Base-by-base conservation (phyloP, 1,140 invertebrate species). In the Stenopsyche tienmushanensis region DNA sequence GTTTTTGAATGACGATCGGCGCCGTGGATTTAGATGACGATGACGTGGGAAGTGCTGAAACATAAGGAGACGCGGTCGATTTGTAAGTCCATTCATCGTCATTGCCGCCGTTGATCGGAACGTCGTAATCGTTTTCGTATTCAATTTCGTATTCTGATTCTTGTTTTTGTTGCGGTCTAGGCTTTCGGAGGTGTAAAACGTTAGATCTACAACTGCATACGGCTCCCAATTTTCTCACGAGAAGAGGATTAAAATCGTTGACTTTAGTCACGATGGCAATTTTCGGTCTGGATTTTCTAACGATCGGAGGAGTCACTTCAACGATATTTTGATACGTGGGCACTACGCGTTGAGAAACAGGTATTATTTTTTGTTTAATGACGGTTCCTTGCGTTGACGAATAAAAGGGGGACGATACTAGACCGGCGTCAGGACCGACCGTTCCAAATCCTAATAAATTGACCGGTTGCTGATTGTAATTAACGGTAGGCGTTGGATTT, bases 201-300 rank as follows among this genome's bases (percentile, higher is more conserved):
- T 88, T 86, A 0, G 84, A 85, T 67, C 84, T 84, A 70, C 89
- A 90, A 29, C 86, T 89, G 66, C 89, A 90, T 39, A 90, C 87
- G 5, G 88, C 87, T 1, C 86, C 85, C 9, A 90, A 75, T 77
- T 90, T 90, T 29, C 83, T 82, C 0, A 89, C 78, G 9, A 90
- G 76, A 10, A 90, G 75, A 1, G 88, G 87, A 74, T 87, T 87
- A 39, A 86, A 81, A 67, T 88, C 86, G 57, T 86, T 87, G 47
- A 85, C 80, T 72, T 86, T 85, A 0, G 87, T 83, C 1, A 88
- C 84, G 8, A 87, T 80, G 24, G 84, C 83, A 34, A 82, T 78
- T 66, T 80, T 82, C 2, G 78, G 79, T 67, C 79, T 82, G 1
- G 71, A 73, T 66, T 76, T 77, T 42, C 72, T 71, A 18, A 74